A percentile compares a stretch with the other conserved stretches of the same genome.
Conservation (phyloP, 2,113 vertebrate genomes). For the Onychostoma macrolepis region DNA sequence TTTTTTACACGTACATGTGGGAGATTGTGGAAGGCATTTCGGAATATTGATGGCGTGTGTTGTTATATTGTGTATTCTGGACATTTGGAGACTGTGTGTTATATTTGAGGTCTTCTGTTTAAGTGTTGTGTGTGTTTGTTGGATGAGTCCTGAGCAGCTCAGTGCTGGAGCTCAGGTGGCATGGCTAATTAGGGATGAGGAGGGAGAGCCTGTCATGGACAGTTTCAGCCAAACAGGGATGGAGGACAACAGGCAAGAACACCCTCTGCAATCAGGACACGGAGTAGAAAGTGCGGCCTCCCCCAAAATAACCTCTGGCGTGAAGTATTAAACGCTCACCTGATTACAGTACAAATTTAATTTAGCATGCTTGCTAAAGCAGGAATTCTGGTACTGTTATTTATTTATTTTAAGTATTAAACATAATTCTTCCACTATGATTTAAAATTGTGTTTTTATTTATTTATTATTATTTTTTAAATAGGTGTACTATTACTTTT, state of each 20-base stretch:
- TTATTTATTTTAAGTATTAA: too few relatives aligned
- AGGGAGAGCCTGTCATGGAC: slow-evolving; percentile 13
- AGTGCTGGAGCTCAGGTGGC: slow-evolving; percentile 50
- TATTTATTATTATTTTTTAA: too few relatives aligned
- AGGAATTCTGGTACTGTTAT: too few relatives aligned
- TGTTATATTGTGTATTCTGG: neutral
- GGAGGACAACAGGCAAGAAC: neutral
- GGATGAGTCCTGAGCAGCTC: slow-evolving; percentile 56
- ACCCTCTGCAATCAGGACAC: slow-evolving; percentile 2
- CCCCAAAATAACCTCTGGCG: too few relatives aligned
- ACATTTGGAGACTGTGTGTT: neutral
- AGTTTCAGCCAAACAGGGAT: neutral
- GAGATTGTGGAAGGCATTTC: neutral
- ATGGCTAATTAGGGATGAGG: slow-evolving; percentile 59
- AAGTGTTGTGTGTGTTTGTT: neutral
- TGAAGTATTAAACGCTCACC: neutral
- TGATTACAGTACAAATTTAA: too few relatives aligned
- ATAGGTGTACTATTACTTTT: too few relatives aligned
- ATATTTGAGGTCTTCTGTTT: neutral
- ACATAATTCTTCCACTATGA: too few relatives aligned
- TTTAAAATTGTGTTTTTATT: too few relatives aligned
- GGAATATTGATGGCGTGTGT: neutral
- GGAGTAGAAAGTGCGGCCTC: neutral
- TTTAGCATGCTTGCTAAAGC: too few relatives aligned
- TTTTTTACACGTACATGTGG: neutral